Evolutionary conservation across 2,888 invertebrate genomes (phyloP).

Genomic region (Thumatha senex): DNA sequence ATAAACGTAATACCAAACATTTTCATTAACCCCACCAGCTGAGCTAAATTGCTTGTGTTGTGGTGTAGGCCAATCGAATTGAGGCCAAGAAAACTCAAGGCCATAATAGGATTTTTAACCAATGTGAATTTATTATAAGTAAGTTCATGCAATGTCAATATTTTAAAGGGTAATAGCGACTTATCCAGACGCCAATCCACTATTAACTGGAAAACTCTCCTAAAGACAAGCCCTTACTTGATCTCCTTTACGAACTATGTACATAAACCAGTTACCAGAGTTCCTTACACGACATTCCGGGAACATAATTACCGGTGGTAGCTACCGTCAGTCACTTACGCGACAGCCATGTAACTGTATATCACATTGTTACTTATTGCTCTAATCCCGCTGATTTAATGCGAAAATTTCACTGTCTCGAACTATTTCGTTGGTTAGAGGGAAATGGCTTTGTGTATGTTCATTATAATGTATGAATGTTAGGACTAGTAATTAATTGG

Average conservation of each 20-base stretch:
- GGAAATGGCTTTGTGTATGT: background rate
- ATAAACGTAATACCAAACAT: too few species aligned
- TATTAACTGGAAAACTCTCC: too few species aligned
- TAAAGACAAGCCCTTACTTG: slow-evolving; percentile 1
- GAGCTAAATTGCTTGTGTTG: too few species aligned
- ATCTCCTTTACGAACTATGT: slow-evolving; percentile 9
- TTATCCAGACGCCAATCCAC: too few species aligned
- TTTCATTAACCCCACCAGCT: too few species aligned
- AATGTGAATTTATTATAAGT: too few species aligned
- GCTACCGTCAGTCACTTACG: slow-evolving; percentile 58
- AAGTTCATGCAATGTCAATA: too few species aligned
- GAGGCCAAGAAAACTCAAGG: too few species aligned
- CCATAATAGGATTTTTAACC: too few species aligned
- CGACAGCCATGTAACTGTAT: slow-evolving; percentile 32
- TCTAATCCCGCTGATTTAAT: slow-evolving; percentile 29
- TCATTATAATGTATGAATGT: background rate
- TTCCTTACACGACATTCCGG: slow-evolving; percentile 54
- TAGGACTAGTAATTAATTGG: slow-evolving; percentile 3
- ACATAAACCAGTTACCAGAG: slow-evolving; percentile 36
- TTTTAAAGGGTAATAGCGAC: too few species aligned
- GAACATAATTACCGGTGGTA: slow-evolving; percentile 61
- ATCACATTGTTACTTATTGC: slow-evolving; percentile 29
- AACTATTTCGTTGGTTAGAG: background rate
- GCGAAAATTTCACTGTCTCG: slow-evolving; percentile 13
- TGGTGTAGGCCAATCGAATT: too few species aligned